phyloP scores from a whole-genome alignment of 2,113 vertebrate species.

The Lepus americanus region DNA sequence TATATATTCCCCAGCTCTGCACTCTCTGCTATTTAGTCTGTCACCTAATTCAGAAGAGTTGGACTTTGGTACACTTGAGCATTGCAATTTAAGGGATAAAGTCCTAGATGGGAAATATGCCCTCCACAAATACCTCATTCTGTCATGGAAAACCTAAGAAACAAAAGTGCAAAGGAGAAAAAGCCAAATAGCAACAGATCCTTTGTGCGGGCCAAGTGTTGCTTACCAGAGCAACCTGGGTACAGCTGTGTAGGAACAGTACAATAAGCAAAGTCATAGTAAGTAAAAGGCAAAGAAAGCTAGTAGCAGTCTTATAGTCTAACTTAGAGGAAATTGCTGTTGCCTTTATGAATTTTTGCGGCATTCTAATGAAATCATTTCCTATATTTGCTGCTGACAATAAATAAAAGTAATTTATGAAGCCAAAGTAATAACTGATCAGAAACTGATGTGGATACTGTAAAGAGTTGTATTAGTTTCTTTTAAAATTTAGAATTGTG shows the following conservation, averaged over 20 bases:
- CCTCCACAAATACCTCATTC: slow-evolving; percentile 51
- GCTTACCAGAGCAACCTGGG: slow-evolving; percentile 70
- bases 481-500: slow-evolving; percentile 46
- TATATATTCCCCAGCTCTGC: not conserved
- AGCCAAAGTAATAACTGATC: not conserved
- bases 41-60: not conserved
- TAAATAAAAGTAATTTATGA: slow-evolving; percentile 53
- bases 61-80: not conserved
- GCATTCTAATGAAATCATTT: slow-evolving; percentile 45
- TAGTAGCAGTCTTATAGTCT: not conserved
- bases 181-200: slow-evolving; percentile 73
- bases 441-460: not conserved
- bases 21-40: not conserved
- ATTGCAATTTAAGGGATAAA: slow-evolving; percentile 57
- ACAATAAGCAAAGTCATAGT: not conserved
- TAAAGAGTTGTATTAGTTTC: not conserved
- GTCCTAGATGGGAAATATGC: slow-evolving; percentile 2
- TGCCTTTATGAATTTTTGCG: slow-evolving; percentile 22
- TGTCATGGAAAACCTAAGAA: slow-evolving; percentile 60
- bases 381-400: slow-evolving; percentile 9
- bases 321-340: slow-evolving; percentile 32
- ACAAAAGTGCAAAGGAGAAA: slow-evolving; percentile 42
- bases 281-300: slow-evolving; percentile 27
- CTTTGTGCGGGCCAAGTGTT: slow-evolving; percentile 64
- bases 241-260: slow-evolving; percentile 55